Conservation (phyloP, 2,797 vertebrate genomes). For the Xenentodon cancila region DNA sequence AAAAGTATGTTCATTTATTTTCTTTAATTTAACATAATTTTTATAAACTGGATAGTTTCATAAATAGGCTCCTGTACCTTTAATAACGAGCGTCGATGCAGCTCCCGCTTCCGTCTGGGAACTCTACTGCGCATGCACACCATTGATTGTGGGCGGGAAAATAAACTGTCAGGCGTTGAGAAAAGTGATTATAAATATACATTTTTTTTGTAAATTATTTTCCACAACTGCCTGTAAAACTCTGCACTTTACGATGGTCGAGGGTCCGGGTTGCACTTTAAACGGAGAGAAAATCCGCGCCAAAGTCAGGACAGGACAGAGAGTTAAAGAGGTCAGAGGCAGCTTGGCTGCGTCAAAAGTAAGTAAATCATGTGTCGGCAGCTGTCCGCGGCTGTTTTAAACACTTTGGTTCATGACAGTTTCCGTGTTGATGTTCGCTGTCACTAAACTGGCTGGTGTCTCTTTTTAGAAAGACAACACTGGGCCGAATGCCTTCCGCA, state of each 20-base stretch:
- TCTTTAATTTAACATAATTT: too few relatives aligned
- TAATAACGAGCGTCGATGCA: not conserved
- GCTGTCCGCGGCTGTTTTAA: too few relatives aligned
- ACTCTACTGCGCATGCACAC: slow-evolving; percentile 53
- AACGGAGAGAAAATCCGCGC: slow-evolving; percentile 87
- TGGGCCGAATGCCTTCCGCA: slow-evolving; percentile 31
- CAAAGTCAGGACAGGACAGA: slow-evolving; percentile 83
- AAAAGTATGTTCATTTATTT: too few relatives aligned
- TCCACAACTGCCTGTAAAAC: not conserved
- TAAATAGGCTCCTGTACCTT: slow-evolving; percentile 4
- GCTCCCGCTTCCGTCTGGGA: not conserved
- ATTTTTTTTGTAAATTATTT: not conserved
- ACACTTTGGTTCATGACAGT: too few relatives aligned
- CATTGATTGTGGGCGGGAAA: slow-evolving; percentile 54
- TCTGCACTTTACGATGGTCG: slow-evolving; percentile 82
- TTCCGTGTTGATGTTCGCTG: too few relatives aligned
- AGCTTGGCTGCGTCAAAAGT: slow-evolving; percentile 51
- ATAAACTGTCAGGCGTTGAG: not conserved
- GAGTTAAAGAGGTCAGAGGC: slow-evolving; percentile 68
- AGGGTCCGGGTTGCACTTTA: slow-evolving; percentile 88
- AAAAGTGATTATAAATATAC: too few relatives aligned
- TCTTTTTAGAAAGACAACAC: slow-evolving; percentile 42
- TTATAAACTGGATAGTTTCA: too few relatives aligned
- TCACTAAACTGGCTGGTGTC: not conserved
- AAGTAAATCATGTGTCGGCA: not conserved